Conservation (phyloP, 2,113 vertebrate genomes). For the Jacana jacana region DNA sequence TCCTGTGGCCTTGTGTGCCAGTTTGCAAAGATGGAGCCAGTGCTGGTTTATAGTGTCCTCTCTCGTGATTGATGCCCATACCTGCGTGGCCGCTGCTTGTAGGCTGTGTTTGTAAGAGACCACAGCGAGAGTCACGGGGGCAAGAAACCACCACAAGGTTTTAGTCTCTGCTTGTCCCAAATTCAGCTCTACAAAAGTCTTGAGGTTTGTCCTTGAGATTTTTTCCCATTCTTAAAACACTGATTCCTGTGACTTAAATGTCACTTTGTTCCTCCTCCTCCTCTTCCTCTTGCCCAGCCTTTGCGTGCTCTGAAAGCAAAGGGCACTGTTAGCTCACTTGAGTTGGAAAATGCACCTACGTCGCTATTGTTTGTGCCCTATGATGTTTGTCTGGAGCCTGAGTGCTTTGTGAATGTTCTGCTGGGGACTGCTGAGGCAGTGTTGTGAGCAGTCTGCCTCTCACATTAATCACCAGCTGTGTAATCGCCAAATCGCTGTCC, state of each 20-base stretch:
- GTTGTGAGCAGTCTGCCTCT: conserved; percentile 38
- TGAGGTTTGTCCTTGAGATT: not conserved
- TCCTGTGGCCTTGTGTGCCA: not conserved
- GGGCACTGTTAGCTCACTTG: not conserved
- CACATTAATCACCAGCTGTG: conserved; percentile 59
- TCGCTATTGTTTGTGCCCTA: conserved; percentile 1
- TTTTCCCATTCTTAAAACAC: not conserved
- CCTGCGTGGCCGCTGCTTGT: not conserved
- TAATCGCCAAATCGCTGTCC: not conserved
- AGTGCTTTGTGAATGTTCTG: not conserved
- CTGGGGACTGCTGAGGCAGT: not conserved
- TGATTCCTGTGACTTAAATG: not conserved
- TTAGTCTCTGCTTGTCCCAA: not conserved
- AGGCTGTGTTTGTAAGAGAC: not conserved
- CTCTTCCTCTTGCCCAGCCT: not conserved
- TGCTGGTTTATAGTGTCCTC: not conserved
- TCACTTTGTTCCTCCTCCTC: not conserved
- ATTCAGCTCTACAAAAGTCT: not conserved
- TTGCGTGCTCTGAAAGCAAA: not conserved
- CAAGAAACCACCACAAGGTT: not conserved
- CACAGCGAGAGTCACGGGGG: not conserved
- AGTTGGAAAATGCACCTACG: not conserved
- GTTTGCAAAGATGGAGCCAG: not conserved
- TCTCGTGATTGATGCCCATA: not conserved
- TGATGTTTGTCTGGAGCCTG: not conserved